These are phyloP conservation scores for Neosilurus hyrtlii DNA, from an alignment of 2,797 vertebrate species.

Conservation along the genomic window DNA sequence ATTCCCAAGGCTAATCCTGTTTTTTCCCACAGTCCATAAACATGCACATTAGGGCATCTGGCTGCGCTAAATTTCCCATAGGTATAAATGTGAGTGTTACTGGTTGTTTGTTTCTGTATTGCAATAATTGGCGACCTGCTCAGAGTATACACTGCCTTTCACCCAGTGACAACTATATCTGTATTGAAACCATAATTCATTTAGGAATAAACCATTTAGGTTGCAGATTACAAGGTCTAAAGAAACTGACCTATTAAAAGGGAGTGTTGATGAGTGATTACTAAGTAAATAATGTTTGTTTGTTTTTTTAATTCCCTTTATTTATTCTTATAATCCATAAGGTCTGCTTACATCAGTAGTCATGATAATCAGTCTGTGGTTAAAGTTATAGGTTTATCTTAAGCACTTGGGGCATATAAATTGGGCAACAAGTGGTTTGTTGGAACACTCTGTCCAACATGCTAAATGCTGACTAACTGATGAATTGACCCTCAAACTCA, in stretches of 20 bases:
- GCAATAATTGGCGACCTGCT: too few relatives aligned
- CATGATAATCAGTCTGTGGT: background rate
- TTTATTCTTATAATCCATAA: background rate
- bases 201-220: background rate
- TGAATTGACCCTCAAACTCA: slow-evolving; percentile 68
- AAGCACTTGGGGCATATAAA: background rate
- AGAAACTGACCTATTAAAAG: background rate
- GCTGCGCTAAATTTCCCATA: too few relatives aligned
- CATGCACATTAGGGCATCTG: too few relatives aligned
- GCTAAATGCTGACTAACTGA: slow-evolving; percentile 62
- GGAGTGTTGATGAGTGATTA: background rate
- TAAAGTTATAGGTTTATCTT: slow-evolving; percentile 1
- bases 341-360: background rate
- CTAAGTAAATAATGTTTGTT: background rate
- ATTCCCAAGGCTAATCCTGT: too few relatives aligned
- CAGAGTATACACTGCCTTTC: too few relatives aligned
- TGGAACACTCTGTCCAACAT: slow-evolving; percentile 12
- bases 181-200: background rate
- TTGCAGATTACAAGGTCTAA: background rate
- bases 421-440: slow-evolving; percentile 25
- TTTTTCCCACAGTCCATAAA: too few relatives aligned
- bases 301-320: background rate
- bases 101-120: too few relatives aligned
- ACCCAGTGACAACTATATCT: background rate
- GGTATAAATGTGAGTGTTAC: too few relatives aligned